phyloP scores from a whole-genome alignment of 2,888 invertebrate species.

The Pyrrhosoma nymphula region DNA sequence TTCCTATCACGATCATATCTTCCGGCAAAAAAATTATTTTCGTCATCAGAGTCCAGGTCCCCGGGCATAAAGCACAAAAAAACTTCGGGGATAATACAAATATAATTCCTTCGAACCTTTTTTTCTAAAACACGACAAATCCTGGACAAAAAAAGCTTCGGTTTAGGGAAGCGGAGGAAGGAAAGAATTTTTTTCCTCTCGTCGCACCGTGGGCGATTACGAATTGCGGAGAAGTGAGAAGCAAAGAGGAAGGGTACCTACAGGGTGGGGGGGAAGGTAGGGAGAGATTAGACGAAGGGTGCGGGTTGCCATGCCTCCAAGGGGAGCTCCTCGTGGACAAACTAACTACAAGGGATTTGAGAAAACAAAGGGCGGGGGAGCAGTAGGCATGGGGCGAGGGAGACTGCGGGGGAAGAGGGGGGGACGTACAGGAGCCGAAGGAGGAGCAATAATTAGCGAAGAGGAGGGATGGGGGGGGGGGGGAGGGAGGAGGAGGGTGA shows the following conservation, averaged over 20 bases:
- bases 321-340: not conserved
- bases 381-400: not conserved
- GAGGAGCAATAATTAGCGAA: constrained; percentile 18
- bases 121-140: not conserved
- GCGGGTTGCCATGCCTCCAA: not conserved
- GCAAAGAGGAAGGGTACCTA: not conserved
- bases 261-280: not conserved
- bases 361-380: not conserved
- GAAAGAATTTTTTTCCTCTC: not conserved
- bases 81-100: not conserved
- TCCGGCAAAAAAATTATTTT: not conserved
- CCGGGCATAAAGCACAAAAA: not conserved
- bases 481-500: not conserved
- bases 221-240: not conserved
- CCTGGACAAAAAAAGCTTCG: not conserved
- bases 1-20: not conserved
- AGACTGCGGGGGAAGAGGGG: not conserved
- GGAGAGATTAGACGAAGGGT: not conserved
- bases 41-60: not conserved
- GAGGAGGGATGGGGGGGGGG: not conserved
- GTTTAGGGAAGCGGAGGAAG: constrained; percentile 6
- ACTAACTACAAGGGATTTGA: not conserved
- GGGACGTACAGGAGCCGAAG: not conserved
- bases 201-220: not conserved
- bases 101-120: not conserved